phyloP scores from a whole-genome alignment of 2,888 invertebrate genomes.

The Choreutis nemorana region DNA sequence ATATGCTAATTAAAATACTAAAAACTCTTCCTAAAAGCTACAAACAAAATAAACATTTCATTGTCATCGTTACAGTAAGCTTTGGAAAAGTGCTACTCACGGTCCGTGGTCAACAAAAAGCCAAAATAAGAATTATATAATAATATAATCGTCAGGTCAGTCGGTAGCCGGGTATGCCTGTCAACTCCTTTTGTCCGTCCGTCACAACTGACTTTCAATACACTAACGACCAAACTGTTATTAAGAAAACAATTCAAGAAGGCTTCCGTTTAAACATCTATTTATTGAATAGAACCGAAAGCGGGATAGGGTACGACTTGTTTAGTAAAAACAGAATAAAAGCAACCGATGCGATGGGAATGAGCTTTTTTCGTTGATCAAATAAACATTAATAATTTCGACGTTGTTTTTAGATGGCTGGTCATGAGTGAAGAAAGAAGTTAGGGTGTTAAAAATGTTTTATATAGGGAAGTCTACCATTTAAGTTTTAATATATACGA shows the following conservation, averaged over 20 bases:
- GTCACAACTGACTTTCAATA: slow-evolving; percentile 30
- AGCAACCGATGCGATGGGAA: slow-evolving; percentile 19
- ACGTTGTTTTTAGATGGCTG: slow-evolving; percentile 24
- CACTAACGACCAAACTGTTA: slow-evolving; percentile 50
- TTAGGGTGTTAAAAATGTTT: too few relatives aligned
- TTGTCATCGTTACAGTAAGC: too few relatives aligned
- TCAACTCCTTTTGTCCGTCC: slow-evolving; percentile 24
- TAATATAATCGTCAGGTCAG: slow-evolving; percentile 16
- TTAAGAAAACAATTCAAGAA: slow-evolving; percentile 58
- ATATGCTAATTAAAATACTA: too few relatives aligned
- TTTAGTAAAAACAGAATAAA: slow-evolving; percentile 16
- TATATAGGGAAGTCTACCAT: too few relatives aligned
- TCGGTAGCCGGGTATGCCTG: slow-evolving; percentile 15
- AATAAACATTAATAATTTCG: slow-evolving; percentile 46
- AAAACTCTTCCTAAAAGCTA: too few relatives aligned
- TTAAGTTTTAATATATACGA: too few relatives aligned
- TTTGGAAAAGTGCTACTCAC: too few relatives aligned
- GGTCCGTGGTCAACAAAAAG: too few relatives aligned
- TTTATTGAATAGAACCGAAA: slow-evolving; percentile 28
- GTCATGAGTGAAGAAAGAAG: slow-evolving; percentile 21
- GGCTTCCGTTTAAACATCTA: slow-evolving; percentile 55
- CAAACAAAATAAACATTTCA: too few relatives aligned
- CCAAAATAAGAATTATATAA: slow-evolving; percentile 16
- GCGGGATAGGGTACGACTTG: slow-evolving; percentile 4
- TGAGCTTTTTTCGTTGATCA: slow-evolving; percentile 27